Base-by-base conservation (phyloP, 2,113 vertebrate species). In the Thinocorus orbignyianus region DNA sequence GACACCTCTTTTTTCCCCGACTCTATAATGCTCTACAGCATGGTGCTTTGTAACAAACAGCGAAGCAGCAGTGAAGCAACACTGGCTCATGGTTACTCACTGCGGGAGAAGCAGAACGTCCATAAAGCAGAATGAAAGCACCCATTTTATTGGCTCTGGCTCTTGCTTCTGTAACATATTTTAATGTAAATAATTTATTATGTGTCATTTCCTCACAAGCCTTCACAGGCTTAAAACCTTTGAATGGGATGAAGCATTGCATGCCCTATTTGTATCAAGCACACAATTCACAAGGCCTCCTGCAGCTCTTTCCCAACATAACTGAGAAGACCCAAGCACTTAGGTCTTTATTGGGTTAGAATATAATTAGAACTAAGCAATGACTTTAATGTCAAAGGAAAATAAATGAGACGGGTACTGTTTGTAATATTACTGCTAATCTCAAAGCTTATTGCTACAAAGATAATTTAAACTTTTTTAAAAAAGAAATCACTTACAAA, bases 161-260 rank as follows among this genome's bases (percentile, higher is more conserved):
- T 90, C 81, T 55, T 77, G 17, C 22, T 88, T 85, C 30, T 49
- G 76, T 92, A 77, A 81, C 25, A 54, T 69, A 71, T 51, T 88
- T 77, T 61, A 39, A 48, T 68, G 28, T 55, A 78, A 68, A 70
- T 86, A 76, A 51, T 86, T 83, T 94, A 78, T 54, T 77, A 62
- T 90, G 78, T 88, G 17, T 49, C 46, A 66, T 92, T 95, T 96
- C 28, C 41, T 93, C 70, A 84, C 28, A 86, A 88, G 10, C 16
- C 26, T 81, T 95, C 54, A 73, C n/a, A 68, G 23, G 25, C n/a
- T 87, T 81, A 60, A 84, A 78, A 55, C 44, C 33, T 84, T 81
- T 81, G 57, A 92, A 58, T 31, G n/a, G 25, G 4, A 14, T 92
- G 62, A 92, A 91, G 8, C 28, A 64, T 86, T 68, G 39, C 5